A percentile compares a stretch with the other conserved stretches of the same genome.
These are phyloP conservation scores for Cossypha polioptera DNA, from an alignment of 2,797 vertebrate genomes.

Conservation along the genomic window DNA sequence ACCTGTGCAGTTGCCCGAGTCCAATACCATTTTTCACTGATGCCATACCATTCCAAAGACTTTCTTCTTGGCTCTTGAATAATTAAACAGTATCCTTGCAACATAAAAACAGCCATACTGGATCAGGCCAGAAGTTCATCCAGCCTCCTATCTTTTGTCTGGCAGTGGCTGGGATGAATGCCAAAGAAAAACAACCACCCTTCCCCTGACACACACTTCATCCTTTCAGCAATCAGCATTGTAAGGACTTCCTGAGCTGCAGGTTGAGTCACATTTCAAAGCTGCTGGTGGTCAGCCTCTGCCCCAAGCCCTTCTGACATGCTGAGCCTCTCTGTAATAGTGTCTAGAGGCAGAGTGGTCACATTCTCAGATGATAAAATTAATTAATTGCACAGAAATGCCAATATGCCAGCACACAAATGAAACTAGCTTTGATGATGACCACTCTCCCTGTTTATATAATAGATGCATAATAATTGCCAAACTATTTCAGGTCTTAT, in stretches of 20 bases:
- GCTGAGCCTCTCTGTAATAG: neutral
- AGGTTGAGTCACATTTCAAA: neutral
- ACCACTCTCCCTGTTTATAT: neutral
- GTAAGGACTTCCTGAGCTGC: neutral
- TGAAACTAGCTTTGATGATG: neutral
- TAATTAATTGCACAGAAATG: neutral
- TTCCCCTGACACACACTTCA: neutral
- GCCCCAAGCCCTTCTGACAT: neutral
- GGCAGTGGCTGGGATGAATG: constrained; percentile 8
- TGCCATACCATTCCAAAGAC: neutral
- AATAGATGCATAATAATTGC: neutral
- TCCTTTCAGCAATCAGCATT: neutral
- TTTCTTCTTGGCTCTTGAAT: constrained; percentile 9
- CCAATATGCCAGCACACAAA: neutral
- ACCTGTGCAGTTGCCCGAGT: neutral
- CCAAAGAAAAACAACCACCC: neutral
- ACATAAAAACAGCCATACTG: neutral
- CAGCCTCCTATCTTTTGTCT: neutral
- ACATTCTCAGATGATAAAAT: neutral
- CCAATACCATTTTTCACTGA: constrained; percentile 8
- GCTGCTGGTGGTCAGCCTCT: neutral
- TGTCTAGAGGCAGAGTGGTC: neutral
- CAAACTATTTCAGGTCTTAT: neutral
- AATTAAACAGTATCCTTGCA: constrained; percentile 20
- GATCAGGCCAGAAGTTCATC: constrained; percentile 21